These are phyloP conservation scores for Platycheirus rosarum DNA, from an alignment of 2,888 invertebrate species.

Conservation along the genomic window DNA sequence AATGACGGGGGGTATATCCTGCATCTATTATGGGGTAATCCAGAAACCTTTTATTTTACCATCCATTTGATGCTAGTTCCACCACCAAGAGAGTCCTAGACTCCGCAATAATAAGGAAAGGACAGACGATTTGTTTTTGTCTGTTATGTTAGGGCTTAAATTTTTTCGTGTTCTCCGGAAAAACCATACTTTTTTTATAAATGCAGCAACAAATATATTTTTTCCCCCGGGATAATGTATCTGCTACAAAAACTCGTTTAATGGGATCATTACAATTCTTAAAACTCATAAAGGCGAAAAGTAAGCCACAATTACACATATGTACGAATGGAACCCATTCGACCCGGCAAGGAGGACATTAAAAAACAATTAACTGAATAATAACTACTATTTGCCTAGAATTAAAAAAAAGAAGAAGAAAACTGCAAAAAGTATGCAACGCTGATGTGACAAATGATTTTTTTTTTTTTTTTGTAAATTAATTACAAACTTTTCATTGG, in stretches of 20 bases:
- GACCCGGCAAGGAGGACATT: neutral
- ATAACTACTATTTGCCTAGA: neutral
- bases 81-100: neutral
- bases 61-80: neutral
- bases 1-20: constrained; percentile 48
- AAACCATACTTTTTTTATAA: constrained; percentile 10
- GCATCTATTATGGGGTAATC: constrained; percentile 61
- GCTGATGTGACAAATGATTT: neutral
- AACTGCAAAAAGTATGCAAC: neutral
- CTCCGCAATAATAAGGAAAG: neutral
- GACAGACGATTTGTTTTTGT: constrained; percentile 44
- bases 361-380: neutral
- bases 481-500: neutral
- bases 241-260: constrained; percentile 8
- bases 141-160: constrained; percentile 1
- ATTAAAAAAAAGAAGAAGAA: neutral
- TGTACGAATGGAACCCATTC: neutral
- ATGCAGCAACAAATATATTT: neutral
- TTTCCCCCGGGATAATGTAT: constrained; percentile 3
- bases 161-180: neutral
- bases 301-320: neutral
- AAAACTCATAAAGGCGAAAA: neutral
- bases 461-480: neutral
- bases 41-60: constrained; percentile 49
- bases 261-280: constrained; percentile 10